Base-by-base conservation (phyloP, 2,888 invertebrate genomes). In the Melanostoma scalare region DNA sequence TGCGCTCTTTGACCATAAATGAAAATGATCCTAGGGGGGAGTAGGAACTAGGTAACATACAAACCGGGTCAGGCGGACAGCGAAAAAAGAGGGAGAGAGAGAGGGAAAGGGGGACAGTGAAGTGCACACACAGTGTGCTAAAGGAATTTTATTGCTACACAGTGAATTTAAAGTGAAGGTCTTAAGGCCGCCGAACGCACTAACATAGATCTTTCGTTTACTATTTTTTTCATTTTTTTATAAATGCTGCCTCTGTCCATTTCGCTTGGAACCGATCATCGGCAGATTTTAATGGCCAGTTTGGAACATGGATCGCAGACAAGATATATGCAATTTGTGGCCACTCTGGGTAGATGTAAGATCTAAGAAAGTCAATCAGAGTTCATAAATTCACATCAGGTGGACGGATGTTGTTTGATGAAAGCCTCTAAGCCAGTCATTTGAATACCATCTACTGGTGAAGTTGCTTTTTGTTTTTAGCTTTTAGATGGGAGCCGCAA, bases 1-100 rank as follows among this genome's bases (percentile, higher is more conserved):
- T 81, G 67, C 81, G 81, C 60, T 81, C 74, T 77, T 61, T 60
- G 65, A 67, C 77, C 81, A 81, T 77, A 81, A 77, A 77, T 67
- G 77, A 72, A 55, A 50, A 30, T 50, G 44, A 30, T 61, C 42
- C 8, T 56, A 35, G 58, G 36, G 38, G 36, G 36, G 31, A 55
- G 8, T 5, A 9, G 42, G 30, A 31, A 74, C 46, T 65, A 35
- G 48, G 10, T 36, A 69, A 44, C 65, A 67, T 20, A 20, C 50
- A 81, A 81, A 77, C 77, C 77, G 77, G 81, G 81, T 81, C 76
- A 81, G 76, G 65, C 46, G 76, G 63, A 63, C 63, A 72, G 73
- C 33, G 52, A 46, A 10, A 46, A 10, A n/a, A 46, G 20, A 20
- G 20, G 20, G 20, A 20, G 20, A 20, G 20, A 20, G 20, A 20